Evolutionary conservation across 1,140 invertebrate species (phyloP).

Genomic region (Drosophila repletoides): DNA sequence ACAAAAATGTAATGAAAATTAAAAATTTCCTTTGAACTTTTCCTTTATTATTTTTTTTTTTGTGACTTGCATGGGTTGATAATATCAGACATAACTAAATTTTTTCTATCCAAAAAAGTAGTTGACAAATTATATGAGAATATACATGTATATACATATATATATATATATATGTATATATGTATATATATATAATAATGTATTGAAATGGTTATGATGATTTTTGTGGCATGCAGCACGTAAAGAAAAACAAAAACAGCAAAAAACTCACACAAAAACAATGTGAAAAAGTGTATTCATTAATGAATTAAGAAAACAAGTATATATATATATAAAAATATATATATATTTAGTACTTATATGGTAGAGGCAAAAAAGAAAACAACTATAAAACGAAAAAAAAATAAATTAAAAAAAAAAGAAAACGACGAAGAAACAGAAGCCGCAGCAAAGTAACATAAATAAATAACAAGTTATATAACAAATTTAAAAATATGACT

Average conservation of each 20-base stretch:
- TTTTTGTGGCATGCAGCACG: slow-evolving; percentile 31
- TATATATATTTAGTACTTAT: slow-evolving; percentile 22
- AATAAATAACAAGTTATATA: slow-evolving; percentile 52
- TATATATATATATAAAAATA: slow-evolving; percentile 15
- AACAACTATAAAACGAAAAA: slow-evolving; percentile 30
- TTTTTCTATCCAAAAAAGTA: slow-evolving; percentile 50
- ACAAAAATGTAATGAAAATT: neutral
- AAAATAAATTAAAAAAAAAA: slow-evolving; percentile 17
- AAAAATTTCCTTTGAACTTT: slow-evolving; percentile 11
- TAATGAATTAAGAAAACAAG: slow-evolving; percentile 32
- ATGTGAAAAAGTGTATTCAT: slow-evolving; percentile 38
- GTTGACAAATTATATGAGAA: slow-evolving; percentile 31
- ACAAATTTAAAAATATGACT: slow-evolving; percentile 77
- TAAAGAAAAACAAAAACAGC: slow-evolving; percentile 6
- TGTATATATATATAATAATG: slow-evolving; percentile 37
- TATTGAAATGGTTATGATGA: slow-evolving; percentile 36
- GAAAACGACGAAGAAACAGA: slow-evolving; percentile 1
- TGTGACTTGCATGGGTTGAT: slow-evolving; percentile 5
- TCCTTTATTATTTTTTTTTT: slow-evolving; percentile 17
- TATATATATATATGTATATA: slow-evolving; percentile 33
- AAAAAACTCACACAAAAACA: slow-evolving; percentile 9
- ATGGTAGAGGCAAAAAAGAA: neutral
- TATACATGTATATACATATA: slow-evolving; percentile 11
- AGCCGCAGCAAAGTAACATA: slow-evolving; percentile 26
- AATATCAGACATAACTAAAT: slow-evolving; percentile 42